Evolutionary conservation across 2,888 invertebrate species (phyloP).

Genomic region (Trichogramma dendrolimi): DNA sequence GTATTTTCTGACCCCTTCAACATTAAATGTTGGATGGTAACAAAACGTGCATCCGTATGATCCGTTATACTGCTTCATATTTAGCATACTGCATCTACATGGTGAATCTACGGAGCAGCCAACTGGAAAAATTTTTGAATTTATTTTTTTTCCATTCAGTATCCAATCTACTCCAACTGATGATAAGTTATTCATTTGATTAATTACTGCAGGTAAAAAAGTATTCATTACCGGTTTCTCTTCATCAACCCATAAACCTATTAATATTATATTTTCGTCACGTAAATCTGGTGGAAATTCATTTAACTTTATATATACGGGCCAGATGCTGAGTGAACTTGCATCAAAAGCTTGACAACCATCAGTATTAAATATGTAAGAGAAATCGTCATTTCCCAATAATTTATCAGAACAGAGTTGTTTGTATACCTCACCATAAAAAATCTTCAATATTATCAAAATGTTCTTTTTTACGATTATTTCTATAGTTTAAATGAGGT

Average conservation of each 20-base stretch:
- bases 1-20: conserved; percentile 13
- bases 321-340: conserved; percentile 14
- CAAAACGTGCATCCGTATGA: conserved; percentile 25
- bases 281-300: conserved; percentile 26
- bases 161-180: conserved; percentile 22
- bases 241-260: conserved; percentile 26
- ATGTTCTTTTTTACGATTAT: not conserved
- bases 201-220: conserved; percentile 23
- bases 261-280: conserved; percentile 21
- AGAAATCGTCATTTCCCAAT: not conserved
- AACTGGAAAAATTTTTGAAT: conserved; percentile 23
- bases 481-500: not conserved
- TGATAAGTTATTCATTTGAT: conserved; percentile 27
- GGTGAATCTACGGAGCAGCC: conserved; percentile 20
- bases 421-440: conserved; percentile 14
- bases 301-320: conserved; percentile 20
- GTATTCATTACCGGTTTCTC: conserved; percentile 24
- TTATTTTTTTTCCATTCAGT: conserved; percentile 11
- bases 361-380: conserved; percentile 24
- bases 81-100: conserved; percentile 15
- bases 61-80: conserved; percentile 24
- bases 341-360: conserved; percentile 16
- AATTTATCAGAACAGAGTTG: not conserved
- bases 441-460: conserved; percentile 15
- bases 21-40: conserved; percentile 16